These are phyloP conservation scores for Malurus cyaneus DNA, from an alignment of 2,113 vertebrate genomes.

Conservation along the genomic window DNA sequence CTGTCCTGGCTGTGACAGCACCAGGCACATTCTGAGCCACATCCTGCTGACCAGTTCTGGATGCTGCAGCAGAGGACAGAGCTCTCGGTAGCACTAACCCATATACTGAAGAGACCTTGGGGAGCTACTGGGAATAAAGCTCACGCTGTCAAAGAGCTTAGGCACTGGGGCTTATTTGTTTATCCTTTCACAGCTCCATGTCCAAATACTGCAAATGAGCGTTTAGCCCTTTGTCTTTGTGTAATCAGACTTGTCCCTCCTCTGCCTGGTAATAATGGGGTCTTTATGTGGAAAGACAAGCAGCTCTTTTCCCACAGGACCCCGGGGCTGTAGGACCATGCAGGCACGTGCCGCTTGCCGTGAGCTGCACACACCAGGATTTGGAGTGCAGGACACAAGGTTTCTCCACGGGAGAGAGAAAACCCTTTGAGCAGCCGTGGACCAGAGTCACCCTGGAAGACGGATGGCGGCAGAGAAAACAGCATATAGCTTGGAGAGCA, in stretches of 20 bases:
- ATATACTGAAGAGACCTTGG: neutral
- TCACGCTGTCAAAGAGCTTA: neutral
- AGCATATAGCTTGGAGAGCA: neutral
- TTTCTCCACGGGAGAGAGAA: neutral
- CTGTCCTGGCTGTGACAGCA: neutral
- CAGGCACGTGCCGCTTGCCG: neutral
- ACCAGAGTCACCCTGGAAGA: neutral
- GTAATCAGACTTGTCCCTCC: neutral
- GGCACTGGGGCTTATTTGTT: neutral
- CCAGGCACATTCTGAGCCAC: neutral
- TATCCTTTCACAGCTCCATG: neutral
- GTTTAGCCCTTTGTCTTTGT: neutral
- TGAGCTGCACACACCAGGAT: neutral
- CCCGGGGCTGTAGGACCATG: neutral
- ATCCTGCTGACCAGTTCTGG: neutral
- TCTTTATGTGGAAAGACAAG: neutral
- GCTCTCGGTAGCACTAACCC: neutral
- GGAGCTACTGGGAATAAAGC: slow-evolving; percentile 3
- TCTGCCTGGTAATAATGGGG: neutral
- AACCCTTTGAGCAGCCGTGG: neutral
- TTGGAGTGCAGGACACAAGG: neutral
- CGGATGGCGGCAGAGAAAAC: neutral
- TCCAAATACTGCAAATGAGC: neutral
- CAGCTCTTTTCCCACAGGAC: neutral
- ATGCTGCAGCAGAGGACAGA: neutral